A percentile compares a stretch with the other conserved stretches of the same genome.
phyloP scores from a whole-genome alignment of 2,888 invertebrate genomes.

The Megamerina dolium region DNA sequence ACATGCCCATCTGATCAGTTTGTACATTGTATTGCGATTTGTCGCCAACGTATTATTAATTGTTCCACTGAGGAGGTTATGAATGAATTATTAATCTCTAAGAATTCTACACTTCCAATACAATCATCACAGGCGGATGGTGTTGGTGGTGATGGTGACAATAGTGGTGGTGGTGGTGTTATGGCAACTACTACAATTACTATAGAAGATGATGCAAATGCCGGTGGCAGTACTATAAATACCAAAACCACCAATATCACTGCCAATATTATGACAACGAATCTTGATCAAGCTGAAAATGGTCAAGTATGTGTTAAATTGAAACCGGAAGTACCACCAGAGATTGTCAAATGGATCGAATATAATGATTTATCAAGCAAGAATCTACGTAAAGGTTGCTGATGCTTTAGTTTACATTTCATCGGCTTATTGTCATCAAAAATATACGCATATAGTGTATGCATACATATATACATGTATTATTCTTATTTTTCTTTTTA shows the following conservation, averaged over 20 bases:
- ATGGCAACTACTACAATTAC: constrained; percentile 7
- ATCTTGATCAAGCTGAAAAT: constrained; percentile 37
- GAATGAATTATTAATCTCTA: constrained; percentile 42
- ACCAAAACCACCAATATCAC: constrained; percentile 13
- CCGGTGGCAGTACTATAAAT: constrained; percentile 7
- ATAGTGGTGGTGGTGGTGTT: no score
- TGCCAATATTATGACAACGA: constrained; percentile 25
- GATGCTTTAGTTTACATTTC: constrained; percentile 16
- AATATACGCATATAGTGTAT: background rate
- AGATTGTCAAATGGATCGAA: constrained; percentile 65
- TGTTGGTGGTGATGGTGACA: constrained; percentile 31
- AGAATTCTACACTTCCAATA: constrained; percentile 28
- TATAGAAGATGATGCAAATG: background rate
- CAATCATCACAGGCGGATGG: constrained; percentile 29
- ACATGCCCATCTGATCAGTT: constrained; percentile 67
- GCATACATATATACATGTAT: constrained; percentile 1
- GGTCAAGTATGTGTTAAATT: constrained; percentile 36
- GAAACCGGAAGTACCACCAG: constrained; percentile 59
- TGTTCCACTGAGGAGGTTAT: constrained; percentile 53
- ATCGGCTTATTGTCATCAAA: background rate
- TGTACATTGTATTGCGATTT: constrained; percentile 55
- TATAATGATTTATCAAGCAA: constrained; percentile 66
- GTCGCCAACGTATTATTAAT: constrained; percentile 51
- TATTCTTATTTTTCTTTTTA: no score
- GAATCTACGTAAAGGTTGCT: constrained; percentile 51